Conservation (phyloP, 2,113 vertebrate genomes). For the Glareola pratincola region DNA sequence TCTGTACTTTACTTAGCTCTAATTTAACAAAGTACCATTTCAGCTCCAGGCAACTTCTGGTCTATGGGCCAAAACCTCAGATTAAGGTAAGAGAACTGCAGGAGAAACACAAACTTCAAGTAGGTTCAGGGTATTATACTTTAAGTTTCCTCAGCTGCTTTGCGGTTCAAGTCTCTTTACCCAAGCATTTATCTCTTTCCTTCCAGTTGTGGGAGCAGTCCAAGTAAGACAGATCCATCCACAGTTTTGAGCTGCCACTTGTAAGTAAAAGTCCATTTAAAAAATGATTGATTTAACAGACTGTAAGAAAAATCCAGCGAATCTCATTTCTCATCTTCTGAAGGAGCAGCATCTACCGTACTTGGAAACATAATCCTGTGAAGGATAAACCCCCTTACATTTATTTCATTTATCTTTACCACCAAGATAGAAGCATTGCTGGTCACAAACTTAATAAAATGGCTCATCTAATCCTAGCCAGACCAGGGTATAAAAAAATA, state of each 20-base stretch:
- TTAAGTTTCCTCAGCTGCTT: neutral
- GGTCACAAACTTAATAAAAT: neutral
- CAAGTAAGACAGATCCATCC: neutral
- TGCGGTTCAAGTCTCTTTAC: neutral
- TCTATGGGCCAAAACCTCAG: neutral
- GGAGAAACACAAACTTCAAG: neutral
- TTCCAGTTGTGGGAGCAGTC: neutral
- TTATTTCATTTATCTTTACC: slow-evolving; percentile 1
- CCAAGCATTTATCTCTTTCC: neutral
- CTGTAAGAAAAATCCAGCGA: neutral
- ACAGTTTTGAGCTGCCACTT: neutral
- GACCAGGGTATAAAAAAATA: neutral
- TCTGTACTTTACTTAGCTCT: neutral
- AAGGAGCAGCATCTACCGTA: neutral
- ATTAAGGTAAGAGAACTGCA: neutral
- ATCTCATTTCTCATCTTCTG: slow-evolving; percentile 1
- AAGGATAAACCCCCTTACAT: neutral
- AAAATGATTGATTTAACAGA: neutral
- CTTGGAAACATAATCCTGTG: neutral
- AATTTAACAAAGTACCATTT: neutral
- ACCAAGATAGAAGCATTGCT: neutral
- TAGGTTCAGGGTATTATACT: neutral
- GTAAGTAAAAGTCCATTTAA: neutral
- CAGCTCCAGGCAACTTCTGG: neutral
- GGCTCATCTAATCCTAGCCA: neutral